Conservation (phyloP, 1,140 invertebrate genomes). For the Schlechtendalia chinensis region DNA sequence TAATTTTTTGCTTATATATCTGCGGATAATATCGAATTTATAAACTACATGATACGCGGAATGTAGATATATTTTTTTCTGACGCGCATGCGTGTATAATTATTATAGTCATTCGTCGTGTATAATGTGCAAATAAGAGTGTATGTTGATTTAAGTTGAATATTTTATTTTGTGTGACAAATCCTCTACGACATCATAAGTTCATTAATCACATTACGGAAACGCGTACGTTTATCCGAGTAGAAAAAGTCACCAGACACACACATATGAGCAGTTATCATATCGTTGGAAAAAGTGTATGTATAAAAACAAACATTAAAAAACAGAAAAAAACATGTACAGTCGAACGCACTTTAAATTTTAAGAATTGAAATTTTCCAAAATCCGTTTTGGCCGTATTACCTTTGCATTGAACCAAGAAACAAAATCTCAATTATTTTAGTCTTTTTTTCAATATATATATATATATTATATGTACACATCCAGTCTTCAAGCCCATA, state of each 20-base stretch:
- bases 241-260: too few relatives aligned
- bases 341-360: not conserved
- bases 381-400: not conserved
- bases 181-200: not conserved
- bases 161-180: not conserved
- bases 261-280: not conserved
- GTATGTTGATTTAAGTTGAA: not conserved
- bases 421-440: not conserved
- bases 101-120: too few relatives aligned
- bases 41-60: too few relatives aligned
- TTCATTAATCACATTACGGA: not conserved
- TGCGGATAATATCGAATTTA: too few relatives aligned
- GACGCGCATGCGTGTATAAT: too few relatives aligned
- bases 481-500: not conserved
- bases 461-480: too few relatives aligned
- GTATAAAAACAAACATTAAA: too few relatives aligned
- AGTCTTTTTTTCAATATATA: not conserved
- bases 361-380: not conserved
- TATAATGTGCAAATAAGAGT: too few relatives aligned
- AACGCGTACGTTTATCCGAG: not conserved
- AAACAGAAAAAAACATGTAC: not conserved
- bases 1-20: too few relatives aligned
- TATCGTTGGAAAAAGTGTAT: not conserved
- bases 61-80: too few relatives aligned
- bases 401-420: not conserved